Evolutionary conservation across 2,797 vertebrate species (phyloP), one percentile per base, ranked within the genome.

Genomic region (Tiaroga cobitis): DNA sequence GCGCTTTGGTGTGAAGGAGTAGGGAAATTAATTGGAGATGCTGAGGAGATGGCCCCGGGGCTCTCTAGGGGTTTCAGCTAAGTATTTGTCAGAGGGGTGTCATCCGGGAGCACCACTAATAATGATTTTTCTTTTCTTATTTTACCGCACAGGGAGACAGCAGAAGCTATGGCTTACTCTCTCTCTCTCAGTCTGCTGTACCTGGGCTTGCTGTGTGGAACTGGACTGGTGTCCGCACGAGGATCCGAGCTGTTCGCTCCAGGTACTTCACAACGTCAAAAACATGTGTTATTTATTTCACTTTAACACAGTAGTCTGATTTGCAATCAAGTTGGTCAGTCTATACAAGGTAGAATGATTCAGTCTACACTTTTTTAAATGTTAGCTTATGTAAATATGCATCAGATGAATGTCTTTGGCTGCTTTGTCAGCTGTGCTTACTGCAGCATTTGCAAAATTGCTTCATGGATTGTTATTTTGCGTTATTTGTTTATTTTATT

Each of bases 131-230:
- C 69, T 82, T 93, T n/a, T 94, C 81, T 68, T 92, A 5, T 80
- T 92, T 29, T 73, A 24, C 54, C 21, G 15, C 61, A 43, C 61
- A 77, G 39, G n/a, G 4, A 85, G 69, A 77, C 37, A 67, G 85
- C 29, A 19, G 83, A 80, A 65, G 80, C n/a, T 61, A 89, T 89
- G 89, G 87, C 78, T 74, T 46, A 26, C 32, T 63, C 67, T 32
- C 90, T 92, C 80, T 90, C 88, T 65, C 83, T 92, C 85, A 84
- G 88, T 88, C 92, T 92, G 90, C 82, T 91, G 63, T 87, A 83
- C 80, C 74, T 92, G 89, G 34, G 90, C 41, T 61, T 88, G 70
- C 41, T 78, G 18, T 70, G 80, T 83, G 76, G 70, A 51, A 82
- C 51, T 56, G 76, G 34, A 70, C 75, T 70, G 4, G 41, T 83